Evolutionary conservation across 2,113 vertebrate genomes (phyloP).

Genomic region (Peromyscus maniculatus): DNA sequence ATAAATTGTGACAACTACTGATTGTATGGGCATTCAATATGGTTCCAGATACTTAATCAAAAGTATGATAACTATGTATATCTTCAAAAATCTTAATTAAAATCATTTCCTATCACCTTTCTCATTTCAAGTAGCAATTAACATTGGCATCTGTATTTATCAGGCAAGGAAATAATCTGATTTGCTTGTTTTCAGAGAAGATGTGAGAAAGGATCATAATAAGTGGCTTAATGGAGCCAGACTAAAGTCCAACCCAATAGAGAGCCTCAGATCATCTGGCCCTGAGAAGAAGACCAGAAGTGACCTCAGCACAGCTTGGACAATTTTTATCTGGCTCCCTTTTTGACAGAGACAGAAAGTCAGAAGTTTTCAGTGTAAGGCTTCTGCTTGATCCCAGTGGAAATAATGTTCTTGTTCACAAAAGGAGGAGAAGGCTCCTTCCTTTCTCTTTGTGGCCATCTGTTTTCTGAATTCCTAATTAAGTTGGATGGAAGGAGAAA

Average conservation of each 20-base stretch:
- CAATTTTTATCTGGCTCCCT: background rate
- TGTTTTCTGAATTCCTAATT: conserved; percentile 27
- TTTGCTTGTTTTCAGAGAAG: conserved; percentile 3
- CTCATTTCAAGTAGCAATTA: conserved; percentile 44
- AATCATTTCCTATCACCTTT: background rate
- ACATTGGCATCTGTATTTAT: conserved; percentile 24
- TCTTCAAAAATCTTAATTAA: conserved; percentile 46
- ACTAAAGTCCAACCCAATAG: background rate
- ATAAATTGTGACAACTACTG: background rate
- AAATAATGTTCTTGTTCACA: background rate
- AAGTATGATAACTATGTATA: conserved; percentile 22
- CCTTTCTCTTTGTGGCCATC: background rate
- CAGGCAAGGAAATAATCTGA: conserved; percentile 27
- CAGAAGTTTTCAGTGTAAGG: background rate
- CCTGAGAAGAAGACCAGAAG: background rate
- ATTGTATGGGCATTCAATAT: conserved; percentile 1
- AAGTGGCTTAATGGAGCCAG: background rate
- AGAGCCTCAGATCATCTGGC: background rate
- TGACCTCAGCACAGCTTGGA: conserved; percentile 24
- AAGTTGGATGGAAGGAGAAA: background rate
- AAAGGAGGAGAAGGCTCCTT: background rate
- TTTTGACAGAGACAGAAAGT: background rate
- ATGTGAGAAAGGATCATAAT: background rate
- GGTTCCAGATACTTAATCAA: conserved; percentile 61
- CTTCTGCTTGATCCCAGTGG: background rate